A percentile compares a stretch with the other conserved stretches of the same genome.
Conservation (phyloP, 2,888 invertebrate genomes). For the Poecilobothrus nobilitatus region DNA sequence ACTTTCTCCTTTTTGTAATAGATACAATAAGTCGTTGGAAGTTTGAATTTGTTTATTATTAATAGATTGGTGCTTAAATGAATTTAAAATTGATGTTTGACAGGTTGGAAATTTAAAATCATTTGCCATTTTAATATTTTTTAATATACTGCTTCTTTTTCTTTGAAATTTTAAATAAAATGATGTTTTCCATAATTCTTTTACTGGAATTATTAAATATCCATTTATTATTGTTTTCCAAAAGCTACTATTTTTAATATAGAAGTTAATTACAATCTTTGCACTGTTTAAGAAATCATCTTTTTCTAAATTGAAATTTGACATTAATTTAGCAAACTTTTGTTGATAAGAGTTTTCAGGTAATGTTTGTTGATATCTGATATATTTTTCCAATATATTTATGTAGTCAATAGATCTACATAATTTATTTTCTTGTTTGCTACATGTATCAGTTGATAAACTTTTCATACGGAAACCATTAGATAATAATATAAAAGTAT, state of each 20-base stretch:
- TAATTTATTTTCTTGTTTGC: slow-evolving; percentile 10
- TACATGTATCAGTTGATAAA: slow-evolving; percentile 28
- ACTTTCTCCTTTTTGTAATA: neutral
- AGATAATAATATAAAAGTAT: slow-evolving; percentile 42
- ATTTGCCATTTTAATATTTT: too few relatives aligned
- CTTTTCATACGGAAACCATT: slow-evolving; percentile 43
- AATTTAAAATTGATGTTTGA: neutral
- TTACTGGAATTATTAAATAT: slow-evolving; percentile 17
- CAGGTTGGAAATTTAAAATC: neutral
- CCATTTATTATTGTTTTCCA: slow-evolving; percentile 9
- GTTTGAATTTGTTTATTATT: too few relatives aligned
- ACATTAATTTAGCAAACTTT: neutral
- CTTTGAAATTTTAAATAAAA: too few relatives aligned
- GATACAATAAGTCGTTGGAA: too few relatives aligned
- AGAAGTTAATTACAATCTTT: slow-evolving; percentile 11
- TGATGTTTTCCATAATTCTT: neutral
- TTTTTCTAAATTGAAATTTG: neutral
- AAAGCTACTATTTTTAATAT: slow-evolving; percentile 13
- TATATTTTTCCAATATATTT: slow-evolving; percentile 1
- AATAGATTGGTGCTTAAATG: too few relatives aligned
- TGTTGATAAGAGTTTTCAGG: neutral
- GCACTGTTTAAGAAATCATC: neutral
- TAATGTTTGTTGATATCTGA: neutral
- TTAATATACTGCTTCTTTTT: too few relatives aligned
- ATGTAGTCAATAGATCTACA: neutral